Conservation (phyloP, 2,888 invertebrate species). For the Yponomeuta plumbellus region DNA sequence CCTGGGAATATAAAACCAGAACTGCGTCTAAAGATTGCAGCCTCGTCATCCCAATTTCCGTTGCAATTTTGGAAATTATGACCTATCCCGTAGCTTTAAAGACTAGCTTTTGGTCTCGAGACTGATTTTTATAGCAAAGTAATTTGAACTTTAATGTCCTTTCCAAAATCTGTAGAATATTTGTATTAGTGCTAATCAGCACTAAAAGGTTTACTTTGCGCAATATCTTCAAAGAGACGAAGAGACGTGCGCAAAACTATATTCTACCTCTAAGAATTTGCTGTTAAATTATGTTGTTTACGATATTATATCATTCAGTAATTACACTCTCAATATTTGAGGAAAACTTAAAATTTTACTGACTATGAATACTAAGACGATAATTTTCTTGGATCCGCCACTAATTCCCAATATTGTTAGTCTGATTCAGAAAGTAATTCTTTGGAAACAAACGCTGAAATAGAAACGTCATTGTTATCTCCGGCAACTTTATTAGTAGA, state of each 20-base stretch:
- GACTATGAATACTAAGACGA: too few species aligned
- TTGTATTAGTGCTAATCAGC: neutral
- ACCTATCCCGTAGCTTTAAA: neutral
- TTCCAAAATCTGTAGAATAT: neutral
- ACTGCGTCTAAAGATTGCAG: too few species aligned
- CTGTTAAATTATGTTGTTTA: neutral
- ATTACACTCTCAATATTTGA: neutral
- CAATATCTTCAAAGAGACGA: neutral
- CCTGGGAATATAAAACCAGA: too few species aligned
- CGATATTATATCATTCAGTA: neutral
- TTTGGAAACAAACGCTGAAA: too few species aligned
- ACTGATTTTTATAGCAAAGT: neutral
- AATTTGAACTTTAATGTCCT: neutral
- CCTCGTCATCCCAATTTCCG: too few species aligned
- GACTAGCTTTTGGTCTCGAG: neutral
- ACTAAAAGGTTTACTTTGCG: neutral
- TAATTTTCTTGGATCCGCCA: too few species aligned
- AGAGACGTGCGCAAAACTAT: constrained; percentile 11
- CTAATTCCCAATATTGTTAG: too few species aligned
- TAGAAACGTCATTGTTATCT: too few species aligned
- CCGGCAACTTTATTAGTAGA: too few species aligned
- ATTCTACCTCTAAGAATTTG: neutral
- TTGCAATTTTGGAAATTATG: too few species aligned
- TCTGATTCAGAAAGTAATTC: too few species aligned
- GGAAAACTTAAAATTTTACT: neutral